Percentiles rank a stretch among this genome's conserved stretches.
Evolutionary conservation across 92 coral and sea anemone species (phyloP).

Genomic region (Porites cylindrica): DNA sequence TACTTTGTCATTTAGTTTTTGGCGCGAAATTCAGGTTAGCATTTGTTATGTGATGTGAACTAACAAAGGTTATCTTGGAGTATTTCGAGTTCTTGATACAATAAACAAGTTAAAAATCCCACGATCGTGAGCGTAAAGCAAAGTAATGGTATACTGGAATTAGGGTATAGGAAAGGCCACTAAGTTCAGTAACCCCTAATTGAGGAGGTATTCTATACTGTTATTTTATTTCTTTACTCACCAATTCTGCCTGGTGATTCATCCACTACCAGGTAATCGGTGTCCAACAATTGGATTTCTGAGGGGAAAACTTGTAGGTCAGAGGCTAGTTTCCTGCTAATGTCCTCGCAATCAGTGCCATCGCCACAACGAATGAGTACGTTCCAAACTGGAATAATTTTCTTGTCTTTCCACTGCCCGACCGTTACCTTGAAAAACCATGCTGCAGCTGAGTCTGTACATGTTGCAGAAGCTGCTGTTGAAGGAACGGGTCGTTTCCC

Average conservation of each 20-base stretch:
- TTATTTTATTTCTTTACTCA: background rate
- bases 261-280: background rate
- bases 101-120: too few relatives aligned
- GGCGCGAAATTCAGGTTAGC: too few relatives aligned
- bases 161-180: background rate
- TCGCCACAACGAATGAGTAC: background rate
- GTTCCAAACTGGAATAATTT: conserved; percentile 24
- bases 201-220: background rate
- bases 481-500: background rate
- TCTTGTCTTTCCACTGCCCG: conserved; percentile 21
- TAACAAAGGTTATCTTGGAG: too few relatives aligned
- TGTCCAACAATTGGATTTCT: background rate
- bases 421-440: conserved; percentile 33
- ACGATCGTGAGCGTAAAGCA: too few relatives aligned
- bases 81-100: too few relatives aligned
- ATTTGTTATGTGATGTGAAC: too few relatives aligned
- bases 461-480: background rate
- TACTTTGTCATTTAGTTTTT: too few relatives aligned
- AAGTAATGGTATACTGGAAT: too few relatives aligned
- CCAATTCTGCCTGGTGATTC: conserved; percentile 1
- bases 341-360: conserved; percentile 6
- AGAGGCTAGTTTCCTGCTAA: conserved; percentile 5
- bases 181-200: background rate
- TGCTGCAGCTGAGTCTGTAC: background rate
- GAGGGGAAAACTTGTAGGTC: background rate